Evolutionary conservation across 2,888 invertebrate genomes (phyloP).

Genomic region (Anoncus sp.): DNA sequence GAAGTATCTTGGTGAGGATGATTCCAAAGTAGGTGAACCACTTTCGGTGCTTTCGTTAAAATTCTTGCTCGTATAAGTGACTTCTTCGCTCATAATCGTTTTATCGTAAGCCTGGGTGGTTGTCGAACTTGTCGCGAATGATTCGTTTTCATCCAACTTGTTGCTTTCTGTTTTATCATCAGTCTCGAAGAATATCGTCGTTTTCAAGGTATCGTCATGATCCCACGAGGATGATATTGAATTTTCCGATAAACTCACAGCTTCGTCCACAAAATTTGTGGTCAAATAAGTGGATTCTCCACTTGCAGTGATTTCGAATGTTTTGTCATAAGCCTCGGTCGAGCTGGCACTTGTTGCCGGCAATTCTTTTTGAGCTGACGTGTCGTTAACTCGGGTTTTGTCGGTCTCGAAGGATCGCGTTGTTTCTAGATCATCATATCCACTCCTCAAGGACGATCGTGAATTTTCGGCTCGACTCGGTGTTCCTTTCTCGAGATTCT

Average conservation of each 20-base stretch:
- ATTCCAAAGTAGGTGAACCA: not conserved
- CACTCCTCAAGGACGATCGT: too few species aligned
- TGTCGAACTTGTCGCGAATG: not conserved
- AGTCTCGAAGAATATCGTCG: not conserved
- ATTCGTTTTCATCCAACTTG: not conserved
- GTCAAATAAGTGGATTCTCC: not conserved
- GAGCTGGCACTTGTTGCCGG: not conserved
- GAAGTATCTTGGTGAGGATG: not conserved
- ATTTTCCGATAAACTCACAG: not conserved
- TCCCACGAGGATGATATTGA: not conserved
- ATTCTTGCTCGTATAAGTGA: not conserved
- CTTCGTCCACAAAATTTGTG: slow-evolving; percentile 3
- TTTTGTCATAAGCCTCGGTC: not conserved
- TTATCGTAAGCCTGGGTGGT: not conserved
- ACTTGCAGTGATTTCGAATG: not conserved
- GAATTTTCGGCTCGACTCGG: too few species aligned
- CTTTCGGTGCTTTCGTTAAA: not conserved
- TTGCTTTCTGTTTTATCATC: not conserved
- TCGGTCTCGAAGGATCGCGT: too few species aligned
- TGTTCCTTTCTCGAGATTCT: too few species aligned
- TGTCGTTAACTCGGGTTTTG: too few species aligned
- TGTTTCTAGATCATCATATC: too few species aligned
- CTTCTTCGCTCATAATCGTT: not conserved
- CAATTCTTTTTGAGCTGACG: not conserved
- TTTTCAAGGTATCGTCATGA: not conserved